Percentiles rank a stretch among this genome's conserved stretches.
These are phyloP conservation scores for Thrips palmi DNA, from an alignment of 1,140 invertebrate genomes.

Conservation along the genomic window DNA sequence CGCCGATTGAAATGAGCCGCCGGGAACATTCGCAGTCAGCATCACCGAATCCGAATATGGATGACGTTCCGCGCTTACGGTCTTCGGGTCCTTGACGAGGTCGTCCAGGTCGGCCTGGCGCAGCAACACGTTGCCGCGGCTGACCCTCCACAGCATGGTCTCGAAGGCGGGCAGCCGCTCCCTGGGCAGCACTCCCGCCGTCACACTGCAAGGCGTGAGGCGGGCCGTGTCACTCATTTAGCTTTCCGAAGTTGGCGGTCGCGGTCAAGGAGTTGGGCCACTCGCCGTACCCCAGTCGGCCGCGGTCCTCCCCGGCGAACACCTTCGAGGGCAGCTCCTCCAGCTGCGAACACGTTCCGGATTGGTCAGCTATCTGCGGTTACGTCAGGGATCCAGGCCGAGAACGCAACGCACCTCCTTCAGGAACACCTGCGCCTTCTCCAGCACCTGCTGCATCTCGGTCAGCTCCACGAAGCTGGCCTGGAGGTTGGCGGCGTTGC, in stretches of 20 bases:
- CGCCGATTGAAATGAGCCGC: too few species aligned
- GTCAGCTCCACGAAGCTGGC: conserved; percentile 86
- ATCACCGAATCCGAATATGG: too few species aligned
- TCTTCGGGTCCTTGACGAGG: conserved; percentile 75
- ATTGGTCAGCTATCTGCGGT: conserved; percentile 22
- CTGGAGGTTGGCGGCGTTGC: conserved; percentile 83
- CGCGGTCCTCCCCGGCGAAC: conserved; percentile 18
- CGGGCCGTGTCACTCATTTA: conserved; percentile 15
- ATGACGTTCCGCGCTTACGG: too few species aligned
- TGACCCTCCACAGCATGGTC: conserved; percentile 92
- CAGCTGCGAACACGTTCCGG: neutral
- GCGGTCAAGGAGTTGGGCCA: too few species aligned
- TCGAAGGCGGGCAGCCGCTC: conserved; percentile 91
- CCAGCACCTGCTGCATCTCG: conserved; percentile 80
- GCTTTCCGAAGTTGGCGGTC: too few species aligned
- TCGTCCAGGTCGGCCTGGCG: conserved; percentile 74
- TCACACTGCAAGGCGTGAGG: conserved; percentile 37
- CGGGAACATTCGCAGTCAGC: too few species aligned
- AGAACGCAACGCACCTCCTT: conserved; percentile 53
- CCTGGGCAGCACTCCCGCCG: conserved; percentile 69
- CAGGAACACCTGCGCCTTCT: conserved; percentile 88
- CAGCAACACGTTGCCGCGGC: conserved; percentile 79
- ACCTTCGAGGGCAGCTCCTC: neutral
- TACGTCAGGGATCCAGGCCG: too few species aligned
- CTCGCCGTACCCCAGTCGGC: conserved; percentile 30